Evolutionary conservation across 1,140 invertebrate genomes (phyloP).

Genomic region (Lamellibrachia luymesi): DNA sequence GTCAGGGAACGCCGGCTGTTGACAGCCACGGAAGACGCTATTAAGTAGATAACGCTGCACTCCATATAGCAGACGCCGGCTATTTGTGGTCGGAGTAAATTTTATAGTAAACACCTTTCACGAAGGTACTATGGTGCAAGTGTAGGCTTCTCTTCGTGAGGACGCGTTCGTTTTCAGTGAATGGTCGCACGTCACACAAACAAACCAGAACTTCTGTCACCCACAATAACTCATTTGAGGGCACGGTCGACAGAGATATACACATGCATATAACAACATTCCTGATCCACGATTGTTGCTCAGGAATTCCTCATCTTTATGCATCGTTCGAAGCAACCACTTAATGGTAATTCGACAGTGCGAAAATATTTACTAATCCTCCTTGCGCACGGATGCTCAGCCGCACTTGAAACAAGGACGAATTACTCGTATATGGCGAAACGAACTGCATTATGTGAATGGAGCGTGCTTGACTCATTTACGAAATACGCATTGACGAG

Average conservation of each 20-base stretch:
- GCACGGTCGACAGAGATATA: not conserved
- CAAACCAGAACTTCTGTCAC: not conserved
- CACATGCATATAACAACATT: not conserved
- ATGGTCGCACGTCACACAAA: not conserved
- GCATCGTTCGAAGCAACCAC: not conserved
- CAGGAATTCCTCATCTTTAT: not conserved
- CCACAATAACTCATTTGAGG: not conserved
- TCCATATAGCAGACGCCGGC: not conserved
- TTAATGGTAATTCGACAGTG: not conserved
- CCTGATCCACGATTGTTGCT: not conserved
- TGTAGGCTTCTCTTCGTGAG: not conserved
- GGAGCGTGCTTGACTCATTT: not conserved
- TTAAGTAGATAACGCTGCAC: not conserved
- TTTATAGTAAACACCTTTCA: not conserved
- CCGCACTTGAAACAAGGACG: not conserved
- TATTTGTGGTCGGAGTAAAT: not conserved
- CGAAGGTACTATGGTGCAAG: not conserved
- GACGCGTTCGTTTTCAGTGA: not conserved
- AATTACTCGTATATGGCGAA: not conserved
- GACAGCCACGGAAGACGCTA: not conserved
- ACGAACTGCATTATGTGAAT: not conserved
- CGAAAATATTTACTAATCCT: constrained; percentile 1
- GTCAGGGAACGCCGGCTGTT: not conserved
- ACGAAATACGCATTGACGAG: not conserved
- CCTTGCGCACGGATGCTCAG: not conserved